Evolutionary conservation across 2,113 vertebrate species (phyloP).

Genomic region (Saimiri boliviensis): DNA sequence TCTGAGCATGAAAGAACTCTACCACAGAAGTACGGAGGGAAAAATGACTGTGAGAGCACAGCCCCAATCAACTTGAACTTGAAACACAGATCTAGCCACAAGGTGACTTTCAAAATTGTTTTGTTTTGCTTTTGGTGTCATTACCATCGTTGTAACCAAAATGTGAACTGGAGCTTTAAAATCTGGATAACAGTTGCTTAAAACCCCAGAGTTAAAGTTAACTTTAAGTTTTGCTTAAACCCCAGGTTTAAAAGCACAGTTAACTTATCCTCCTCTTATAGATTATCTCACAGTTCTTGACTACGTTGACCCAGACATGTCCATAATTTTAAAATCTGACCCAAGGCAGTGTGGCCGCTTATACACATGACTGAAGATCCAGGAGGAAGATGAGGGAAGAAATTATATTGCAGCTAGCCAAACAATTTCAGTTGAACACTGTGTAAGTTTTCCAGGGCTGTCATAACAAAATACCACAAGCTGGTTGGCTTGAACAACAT

Average conservation of each 20-base stretch:
- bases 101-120: neutral
- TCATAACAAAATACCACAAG: neutral
- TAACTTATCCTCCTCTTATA: neutral
- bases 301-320: neutral
- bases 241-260: neutral
- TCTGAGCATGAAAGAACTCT: neutral
- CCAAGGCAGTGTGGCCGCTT: too few species aligned
- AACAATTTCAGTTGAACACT: neutral
- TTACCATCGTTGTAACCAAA: neutral
- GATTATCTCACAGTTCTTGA: neutral
- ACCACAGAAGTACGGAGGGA: neutral
- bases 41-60: too few species aligned
- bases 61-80: neutral
- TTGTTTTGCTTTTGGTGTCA: neutral
- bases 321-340: neutral
- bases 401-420: too few species aligned
- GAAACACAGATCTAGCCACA: neutral
- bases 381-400: neutral
- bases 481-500: neutral
- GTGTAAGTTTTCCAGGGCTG: neutral
- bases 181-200: neutral
- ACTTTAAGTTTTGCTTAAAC: neutral
- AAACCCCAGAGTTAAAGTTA: neutral
- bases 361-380: neutral
- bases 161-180: neutral